A percentile compares a stretch with the other conserved stretches of the same genome.
Evolutionary conservation across 2,113 vertebrate genomes (phyloP).

Genomic region (Turnix velox): DNA sequence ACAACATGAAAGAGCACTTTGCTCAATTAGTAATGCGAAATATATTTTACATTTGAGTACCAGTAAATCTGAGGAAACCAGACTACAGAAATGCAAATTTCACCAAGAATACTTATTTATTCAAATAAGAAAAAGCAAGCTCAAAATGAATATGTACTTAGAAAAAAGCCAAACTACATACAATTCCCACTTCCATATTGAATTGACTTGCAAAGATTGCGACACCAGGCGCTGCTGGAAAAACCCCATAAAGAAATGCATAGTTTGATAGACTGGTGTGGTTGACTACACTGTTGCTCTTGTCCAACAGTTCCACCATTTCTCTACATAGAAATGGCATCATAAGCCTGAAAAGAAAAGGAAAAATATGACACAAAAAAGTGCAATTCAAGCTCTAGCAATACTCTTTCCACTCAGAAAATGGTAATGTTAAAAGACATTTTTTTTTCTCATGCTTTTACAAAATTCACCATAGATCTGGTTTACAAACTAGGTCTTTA

Average conservation of each 20-base stretch:
- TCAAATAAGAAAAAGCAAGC: neutral
- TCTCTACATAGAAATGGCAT: constrained; percentile 93
- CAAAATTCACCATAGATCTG: neutral
- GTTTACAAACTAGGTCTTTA: neutral
- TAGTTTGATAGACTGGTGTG: constrained; percentile 95
- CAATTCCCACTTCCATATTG: constrained; percentile 95
- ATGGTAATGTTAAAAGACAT: neutral
- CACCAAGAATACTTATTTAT: neutral
- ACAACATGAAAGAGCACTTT: neutral
- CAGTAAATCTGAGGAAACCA: neutral
- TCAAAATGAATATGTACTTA: neutral
- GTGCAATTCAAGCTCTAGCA: neutral
- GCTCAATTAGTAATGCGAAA: neutral
- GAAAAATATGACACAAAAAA: neutral
- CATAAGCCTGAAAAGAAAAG: constrained; percentile 79
- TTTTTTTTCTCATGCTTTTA: neutral
- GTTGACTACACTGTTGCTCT: constrained; percentile 75
- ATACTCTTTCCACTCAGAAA: neutral
- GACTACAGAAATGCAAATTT: neutral
- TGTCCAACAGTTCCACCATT: constrained; percentile 92
- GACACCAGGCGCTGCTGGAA: constrained; percentile 94
- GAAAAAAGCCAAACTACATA: constrained; percentile 70
- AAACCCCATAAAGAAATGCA: constrained; percentile 94
- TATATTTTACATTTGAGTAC: neutral
- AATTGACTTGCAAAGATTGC: constrained; percentile 96